Base-by-base conservation (phyloP, 2,888 invertebrate genomes). In the Nemotelus pantherinus region DNA sequence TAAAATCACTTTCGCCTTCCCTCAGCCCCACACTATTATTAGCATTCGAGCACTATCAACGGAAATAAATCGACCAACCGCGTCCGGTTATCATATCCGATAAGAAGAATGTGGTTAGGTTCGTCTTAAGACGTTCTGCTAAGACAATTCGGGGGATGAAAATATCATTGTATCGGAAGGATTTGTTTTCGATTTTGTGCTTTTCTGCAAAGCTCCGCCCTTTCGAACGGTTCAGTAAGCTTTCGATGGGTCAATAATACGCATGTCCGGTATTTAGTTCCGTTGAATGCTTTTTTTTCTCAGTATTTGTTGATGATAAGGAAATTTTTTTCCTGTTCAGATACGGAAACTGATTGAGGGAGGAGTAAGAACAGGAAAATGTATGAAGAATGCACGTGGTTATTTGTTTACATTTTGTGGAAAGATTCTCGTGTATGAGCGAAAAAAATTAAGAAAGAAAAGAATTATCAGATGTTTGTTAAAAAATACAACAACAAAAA, bases 121-220 rank as follows among this genome's bases (percentile, higher is more conserved):
- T 72, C 25, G 25, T 25, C 72, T 58, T 72, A 72, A 72, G 72
- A 58, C 39, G 72, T 7, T 72, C 60, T 58, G 44, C 6, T 43
- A 9, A 41, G 39, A 60, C 72, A 58, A n/a, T 44, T 63, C 63
- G 43, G 0, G 3, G 9, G 25, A 25, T 25, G 25, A 25, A 25
- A 25, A 25, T 25, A 25, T 1, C 41, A 41, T 5, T 6, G 43
- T 41, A 63, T 63, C 25, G 58, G 25, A 48, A 74, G 48, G 74
- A 41, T 71, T 25, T 53, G 71, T 44, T 55, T 71, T 41, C 43
- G n/a, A 63, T 63, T 25, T n/a, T 74, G 63, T 74, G 60, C 74
- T 74, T 74, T 72, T 74, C 60, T 74, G 74, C 74, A 74, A 58
- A 74, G 74, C 74, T 60, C 74, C 74, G 74, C 74, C 74, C 74